Evolutionary conservation across 2,888 invertebrate species (phyloP).

Genomic region (Lordiphosa andalusiaca): DNA sequence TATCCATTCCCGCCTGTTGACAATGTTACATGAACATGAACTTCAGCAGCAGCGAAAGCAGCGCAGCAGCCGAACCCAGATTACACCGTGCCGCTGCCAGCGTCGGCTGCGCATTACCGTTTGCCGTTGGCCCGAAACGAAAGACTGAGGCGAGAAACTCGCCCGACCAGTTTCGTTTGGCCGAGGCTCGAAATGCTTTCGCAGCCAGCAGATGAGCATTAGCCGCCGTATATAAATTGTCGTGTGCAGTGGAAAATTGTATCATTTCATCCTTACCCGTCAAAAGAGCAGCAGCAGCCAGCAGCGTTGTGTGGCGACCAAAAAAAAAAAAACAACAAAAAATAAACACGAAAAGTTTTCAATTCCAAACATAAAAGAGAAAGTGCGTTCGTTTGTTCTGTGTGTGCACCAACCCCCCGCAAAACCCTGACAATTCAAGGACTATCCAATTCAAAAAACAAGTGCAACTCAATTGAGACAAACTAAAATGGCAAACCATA

Average conservation of each 20-base stretch:
- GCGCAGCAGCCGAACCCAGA: constrained; percentile 31
- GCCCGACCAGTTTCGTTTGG: constrained; percentile 60
- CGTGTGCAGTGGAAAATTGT: constrained; percentile 80
- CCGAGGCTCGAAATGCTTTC: constrained; percentile 30
- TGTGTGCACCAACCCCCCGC: constrained; percentile 30
- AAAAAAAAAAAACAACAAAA: constrained; percentile 31
- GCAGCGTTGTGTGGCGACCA: constrained; percentile 64
- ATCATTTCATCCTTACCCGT: constrained; percentile 81
- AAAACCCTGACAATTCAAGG: constrained; percentile 46
- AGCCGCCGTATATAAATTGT: constrained; percentile 80
- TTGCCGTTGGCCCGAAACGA: constrained; percentile 62
- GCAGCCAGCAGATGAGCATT: constrained; percentile 70
- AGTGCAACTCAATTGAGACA: constrained; percentile 34
- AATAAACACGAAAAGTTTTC: constrained; percentile 38
- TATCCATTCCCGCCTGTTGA: constrained; percentile 59
- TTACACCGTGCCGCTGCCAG: constrained; percentile 4
- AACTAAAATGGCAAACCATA: constrained; percentile 80
- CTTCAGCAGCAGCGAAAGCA: constrained; percentile 75
- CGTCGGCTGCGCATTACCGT: constrained; percentile 47
- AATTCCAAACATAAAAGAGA: constrained; percentile 46
- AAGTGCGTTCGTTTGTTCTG: constrained; percentile 62
- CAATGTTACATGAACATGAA: constrained; percentile 80
- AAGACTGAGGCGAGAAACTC: constrained; percentile 76
- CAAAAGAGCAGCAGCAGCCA: constrained; percentile 79
- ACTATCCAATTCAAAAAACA: constrained; percentile 47